Base-by-base conservation (phyloP, 2,797 vertebrate genomes). In the Eurystomus glaucurus region DNA sequence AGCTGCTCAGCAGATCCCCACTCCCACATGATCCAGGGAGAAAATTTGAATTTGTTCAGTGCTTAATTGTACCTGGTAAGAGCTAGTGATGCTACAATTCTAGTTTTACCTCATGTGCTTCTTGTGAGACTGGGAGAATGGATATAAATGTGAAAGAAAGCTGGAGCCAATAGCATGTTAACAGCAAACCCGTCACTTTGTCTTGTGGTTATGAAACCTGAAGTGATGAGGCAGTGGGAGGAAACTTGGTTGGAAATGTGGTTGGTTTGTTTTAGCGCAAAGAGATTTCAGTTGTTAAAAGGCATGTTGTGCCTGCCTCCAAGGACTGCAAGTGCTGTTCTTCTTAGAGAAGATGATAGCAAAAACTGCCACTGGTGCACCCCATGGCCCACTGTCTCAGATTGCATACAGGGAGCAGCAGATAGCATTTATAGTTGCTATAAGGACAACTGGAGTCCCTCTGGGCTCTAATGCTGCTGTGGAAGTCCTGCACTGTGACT, bases 121-220 rank as follows among this genome's bases (percentile, higher is more conserved):
- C 69, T n/a, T 41, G 41, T 25, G 85, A 81, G 72, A 13, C 1
- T 10, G 41, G 52, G 51, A 41, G 62, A 37, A 10, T 43, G 51
- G 77, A 37, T 0, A 0, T 15, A 18, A 0, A 2, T 0, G 8
- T 31, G 51, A 25, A 86, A 41, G 65, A 2, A 45, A 9, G 21
- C 17, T 23, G 11, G 83, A 86, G 65, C 39, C 14, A 28, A 18
- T 3, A 58, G 43, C 31, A 3, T 2, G 20, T 65, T 45, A 22
- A 48, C 35, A 71, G 70, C 26, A 84, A 41, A 51, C 2, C n/a
- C n/a, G 22, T 48, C 20, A 6, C 25, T 57, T 43, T 4, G 14
- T 39, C 23, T 29, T 50, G 12, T 71, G 37, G 29, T 79, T 22
- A 2, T 9, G 46, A 29, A 70, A 35, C 26, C 43, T 70, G 35